These are phyloP conservation scores for Nezara viridula DNA, from an alignment of 2,888 invertebrate species.

Conservation along the genomic window DNA sequence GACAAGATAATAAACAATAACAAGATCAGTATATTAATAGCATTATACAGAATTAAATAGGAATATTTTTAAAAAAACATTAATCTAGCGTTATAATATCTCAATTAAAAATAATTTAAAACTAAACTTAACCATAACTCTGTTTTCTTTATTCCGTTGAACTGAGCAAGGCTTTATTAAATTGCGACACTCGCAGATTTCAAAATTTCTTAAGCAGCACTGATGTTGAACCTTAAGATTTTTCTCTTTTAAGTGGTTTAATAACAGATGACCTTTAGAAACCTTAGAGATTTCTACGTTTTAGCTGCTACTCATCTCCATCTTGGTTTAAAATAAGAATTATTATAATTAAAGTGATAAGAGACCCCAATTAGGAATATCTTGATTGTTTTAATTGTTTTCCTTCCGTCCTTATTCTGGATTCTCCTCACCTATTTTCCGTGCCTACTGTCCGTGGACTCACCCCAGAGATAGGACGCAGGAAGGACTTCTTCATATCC, in stretches of 20 bases:
- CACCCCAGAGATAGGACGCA: not conserved
- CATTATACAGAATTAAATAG: too few relatives aligned
- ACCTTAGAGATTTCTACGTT: not conserved
- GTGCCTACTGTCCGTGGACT: not conserved
- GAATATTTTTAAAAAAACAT: too few relatives aligned
- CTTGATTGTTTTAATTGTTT: slow-evolving; percentile 2
- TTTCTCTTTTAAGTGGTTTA: not conserved
- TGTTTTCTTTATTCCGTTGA: too few relatives aligned
- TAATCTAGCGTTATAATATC: too few relatives aligned
- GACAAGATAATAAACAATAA: too few relatives aligned
- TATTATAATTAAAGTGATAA: not conserved
- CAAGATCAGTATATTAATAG: too few relatives aligned
- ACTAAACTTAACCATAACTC: too few relatives aligned
- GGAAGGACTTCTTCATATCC: not conserved
- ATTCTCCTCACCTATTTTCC: not conserved
- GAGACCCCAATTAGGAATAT: not conserved
- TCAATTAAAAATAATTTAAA: too few relatives aligned
- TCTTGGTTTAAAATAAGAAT: slow-evolving; percentile 4
- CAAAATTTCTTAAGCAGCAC: not conserved
- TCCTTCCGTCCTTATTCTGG: not conserved
- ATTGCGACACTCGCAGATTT: not conserved
- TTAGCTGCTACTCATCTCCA: not conserved
- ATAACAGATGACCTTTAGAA: not conserved
- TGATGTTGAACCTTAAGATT: not conserved
- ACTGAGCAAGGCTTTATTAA: not conserved